These are phyloP conservation scores for Schizaphis graminum DNA, from an alignment of 2,888 invertebrate genomes.

Conservation along the genomic window DNA sequence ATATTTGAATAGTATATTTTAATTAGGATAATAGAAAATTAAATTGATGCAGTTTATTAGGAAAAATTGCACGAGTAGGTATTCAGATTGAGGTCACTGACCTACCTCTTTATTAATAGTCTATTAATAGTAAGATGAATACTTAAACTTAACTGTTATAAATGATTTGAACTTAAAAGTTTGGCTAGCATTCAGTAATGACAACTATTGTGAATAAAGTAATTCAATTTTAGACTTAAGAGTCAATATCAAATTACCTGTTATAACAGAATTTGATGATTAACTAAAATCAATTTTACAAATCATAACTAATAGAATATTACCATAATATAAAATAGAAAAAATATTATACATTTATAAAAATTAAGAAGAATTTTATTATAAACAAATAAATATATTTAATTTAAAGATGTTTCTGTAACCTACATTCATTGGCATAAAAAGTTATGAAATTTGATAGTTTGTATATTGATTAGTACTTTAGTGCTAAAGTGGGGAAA, in stretches of 20 bases:
- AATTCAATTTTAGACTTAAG: background rate
- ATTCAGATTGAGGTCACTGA: background rate
- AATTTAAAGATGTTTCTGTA: background rate
- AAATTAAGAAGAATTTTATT: background rate
- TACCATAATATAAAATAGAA: background rate
- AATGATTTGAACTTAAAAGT: conserved; percentile 26
- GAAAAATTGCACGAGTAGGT: background rate
- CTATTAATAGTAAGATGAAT: conserved; percentile 10
- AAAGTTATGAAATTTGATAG: background rate
- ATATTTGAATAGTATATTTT: background rate
- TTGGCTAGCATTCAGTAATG: conserved; percentile 20
- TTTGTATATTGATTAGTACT: background rate
- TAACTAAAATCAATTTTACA: background rate
- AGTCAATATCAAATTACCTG: conserved; percentile 1
- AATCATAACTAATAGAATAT: background rate
- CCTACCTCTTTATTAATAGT: background rate
- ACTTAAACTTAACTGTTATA: conserved; percentile 21
- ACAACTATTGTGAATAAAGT: background rate
- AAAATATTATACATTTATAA: background rate
- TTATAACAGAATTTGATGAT: background rate
- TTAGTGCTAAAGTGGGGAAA: conserved; percentile 21
- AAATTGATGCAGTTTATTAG: background rate
- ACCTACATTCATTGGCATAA: background rate
- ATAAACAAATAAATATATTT: background rate
- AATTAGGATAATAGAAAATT: background rate